Conservation (phyloP, 2,113 vertebrate genomes). For the Oncorhynchus nerka region DNA sequence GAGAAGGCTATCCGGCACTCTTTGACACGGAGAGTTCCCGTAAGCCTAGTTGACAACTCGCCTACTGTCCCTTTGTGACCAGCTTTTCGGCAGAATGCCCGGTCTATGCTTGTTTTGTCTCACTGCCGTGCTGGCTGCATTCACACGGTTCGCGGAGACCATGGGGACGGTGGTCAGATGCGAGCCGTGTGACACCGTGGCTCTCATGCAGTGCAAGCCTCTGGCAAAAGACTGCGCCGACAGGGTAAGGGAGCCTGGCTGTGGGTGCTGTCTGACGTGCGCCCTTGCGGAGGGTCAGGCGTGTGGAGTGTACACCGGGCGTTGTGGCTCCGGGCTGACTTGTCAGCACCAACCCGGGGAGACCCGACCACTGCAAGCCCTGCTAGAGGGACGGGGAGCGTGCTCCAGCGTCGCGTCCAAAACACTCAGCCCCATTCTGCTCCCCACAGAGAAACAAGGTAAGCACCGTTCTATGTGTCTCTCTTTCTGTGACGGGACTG, state of each 20-base stretch:
- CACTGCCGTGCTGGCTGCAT: conserved; percentile 70
- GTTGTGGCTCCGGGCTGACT: conserved; percentile 83
- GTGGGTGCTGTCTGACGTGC: conserved; percentile 93
- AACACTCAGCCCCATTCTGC: conserved; percentile 55
- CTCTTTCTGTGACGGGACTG: neutral
- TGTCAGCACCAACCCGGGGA: conserved; percentile 82
- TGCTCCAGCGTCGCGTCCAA: conserved; percentile 75
- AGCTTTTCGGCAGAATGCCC: conserved; percentile 74
- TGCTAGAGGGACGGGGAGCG: conserved; percentile 86
- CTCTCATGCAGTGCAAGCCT: conserved; percentile 84
- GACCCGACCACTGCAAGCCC: conserved; percentile 83
- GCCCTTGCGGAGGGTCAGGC: conserved; percentile 78
- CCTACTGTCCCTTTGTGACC: conserved; percentile 57
- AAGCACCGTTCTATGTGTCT: conserved; percentile 37
- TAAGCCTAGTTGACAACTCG: conserved; percentile 65
- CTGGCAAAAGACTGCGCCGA: conserved; percentile 81
- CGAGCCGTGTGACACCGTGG: conserved; percentile 84
- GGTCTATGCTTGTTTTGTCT: conserved; percentile 76
- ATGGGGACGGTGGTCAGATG: conserved; percentile 87
- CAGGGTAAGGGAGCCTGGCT: conserved; percentile 86
- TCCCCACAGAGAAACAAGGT: conserved; percentile 70
- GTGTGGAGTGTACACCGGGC: conserved; percentile 93
- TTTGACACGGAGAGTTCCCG: conserved; percentile 58
- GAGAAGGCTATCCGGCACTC: conserved; percentile 66
- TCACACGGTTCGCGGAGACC: conserved; percentile 64